Base-by-base conservation (phyloP, 2,888 invertebrate species). In the Drosophila rubida region DNA sequence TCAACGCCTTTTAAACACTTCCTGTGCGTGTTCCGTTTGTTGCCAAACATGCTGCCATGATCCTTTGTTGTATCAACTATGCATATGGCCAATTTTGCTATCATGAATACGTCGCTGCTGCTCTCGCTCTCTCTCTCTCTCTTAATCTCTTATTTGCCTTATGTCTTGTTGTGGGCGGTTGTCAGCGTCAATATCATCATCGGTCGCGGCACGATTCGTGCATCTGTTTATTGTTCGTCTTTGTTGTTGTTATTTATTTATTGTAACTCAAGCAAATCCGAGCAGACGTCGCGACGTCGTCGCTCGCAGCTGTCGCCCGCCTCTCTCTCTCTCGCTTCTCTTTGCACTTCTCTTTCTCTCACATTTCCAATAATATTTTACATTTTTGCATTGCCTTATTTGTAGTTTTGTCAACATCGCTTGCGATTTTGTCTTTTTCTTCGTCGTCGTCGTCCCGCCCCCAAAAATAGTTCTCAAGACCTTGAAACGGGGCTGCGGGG, bases 301-400 rank as follows among this genome's bases (percentile, higher is more conserved):
- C 70, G 30, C 61, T 59, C 70, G 60, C 78, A 73, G 73, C 70
- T 66, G 70, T 72, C 71, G 25, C 61, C 57, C 70, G 53, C 63
- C 55, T 61, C 63, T 35, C 8, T 8, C 25, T 1, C 13, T n/a
- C n/a, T 32, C n/a, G 51, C 78, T 66, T 69, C 70, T 66, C 68
- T 71, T 68, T 9, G 2, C 11, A n/a, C 25, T 14, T 13, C 59
- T 37, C 11, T 44, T 71, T n/a, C 46, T 78, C 76, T 70, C 65
- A 27, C 68, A 78, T 80, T 72, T 75, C 69, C 81, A 80, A 82
- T 78, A 87, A 70, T 32, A 79, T 75, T 75, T 55, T 70, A 71
- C 23, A 76, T 68, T 87, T 85, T 83, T 83, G 81, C 84, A 82
- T 85, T 86, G 67, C 84, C 84, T 85, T 85, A 78, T 85, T 87